Evolutionary conservation across 2,113 vertebrate species (phyloP).

Genomic region (Lepidothrix coronata): DNA sequence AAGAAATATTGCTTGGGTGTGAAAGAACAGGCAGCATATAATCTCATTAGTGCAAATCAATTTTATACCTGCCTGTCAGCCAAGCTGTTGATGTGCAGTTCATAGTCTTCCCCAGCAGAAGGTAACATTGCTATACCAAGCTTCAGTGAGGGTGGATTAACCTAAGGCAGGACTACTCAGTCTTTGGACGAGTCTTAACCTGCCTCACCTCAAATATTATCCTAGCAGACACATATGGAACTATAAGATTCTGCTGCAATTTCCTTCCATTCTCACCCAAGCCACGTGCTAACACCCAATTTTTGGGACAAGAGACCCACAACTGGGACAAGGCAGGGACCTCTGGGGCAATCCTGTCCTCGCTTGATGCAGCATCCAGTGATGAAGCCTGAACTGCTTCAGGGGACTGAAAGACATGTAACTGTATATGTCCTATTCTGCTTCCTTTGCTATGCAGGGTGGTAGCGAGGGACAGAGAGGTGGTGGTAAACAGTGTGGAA

Average conservation of each 20-base stretch:
- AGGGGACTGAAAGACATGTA: background rate
- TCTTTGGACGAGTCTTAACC: background rate
- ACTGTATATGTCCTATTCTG: background rate
- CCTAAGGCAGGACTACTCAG: background rate
- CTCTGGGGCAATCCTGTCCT: background rate
- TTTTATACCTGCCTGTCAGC: background rate
- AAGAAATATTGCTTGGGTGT: background rate
- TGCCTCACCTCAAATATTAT: background rate
- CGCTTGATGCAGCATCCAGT: fast-evolving
- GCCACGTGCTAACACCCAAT: background rate
- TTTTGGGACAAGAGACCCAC: background rate
- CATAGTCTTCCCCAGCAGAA: background rate
- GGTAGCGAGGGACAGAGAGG: background rate
- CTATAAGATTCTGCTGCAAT: background rate
- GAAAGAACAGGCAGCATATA: background rate
- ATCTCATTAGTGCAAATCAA: background rate
- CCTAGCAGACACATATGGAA: background rate
- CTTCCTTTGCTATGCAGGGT: background rate
- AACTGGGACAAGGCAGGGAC: background rate
- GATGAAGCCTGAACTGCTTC: background rate
- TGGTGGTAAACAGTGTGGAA: background rate
- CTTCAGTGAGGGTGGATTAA: background rate
- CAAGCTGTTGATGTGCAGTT: background rate
- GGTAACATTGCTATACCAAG: background rate
- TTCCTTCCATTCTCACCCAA: background rate